phyloP scores from a whole-genome alignment of 2,888 invertebrate genomes.

The Xanthia togata region DNA sequence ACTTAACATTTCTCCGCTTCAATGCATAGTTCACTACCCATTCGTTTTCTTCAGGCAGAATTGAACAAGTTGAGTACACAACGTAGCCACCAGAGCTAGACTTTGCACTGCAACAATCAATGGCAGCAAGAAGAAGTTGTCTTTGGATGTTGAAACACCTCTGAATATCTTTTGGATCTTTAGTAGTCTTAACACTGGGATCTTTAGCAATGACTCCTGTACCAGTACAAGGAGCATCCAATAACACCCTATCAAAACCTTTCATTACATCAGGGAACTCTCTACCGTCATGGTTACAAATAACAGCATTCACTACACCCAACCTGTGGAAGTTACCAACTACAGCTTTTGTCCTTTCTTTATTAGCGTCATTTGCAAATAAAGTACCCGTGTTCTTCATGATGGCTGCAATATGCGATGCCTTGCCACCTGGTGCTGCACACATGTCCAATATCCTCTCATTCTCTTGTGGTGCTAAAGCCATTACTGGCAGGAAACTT shows the following conservation, averaged over 20 bases:
- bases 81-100: constrained; percentile 98
- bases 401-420: constrained; percentile 98
- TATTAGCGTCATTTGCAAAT: constrained; percentile 98
- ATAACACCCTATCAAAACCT: constrained; percentile 98
- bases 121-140: constrained; percentile 97
- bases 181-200: constrained; percentile 97
- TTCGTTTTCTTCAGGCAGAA: constrained; percentile 99
- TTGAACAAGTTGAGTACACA: constrained; percentile 99
- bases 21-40: constrained; percentile 98
- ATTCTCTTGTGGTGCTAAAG: constrained; percentile 98
- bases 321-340: constrained; percentile 99
- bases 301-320: constrained; percentile 98
- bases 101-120: constrained; percentile 98
- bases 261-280: constrained; percentile 95
- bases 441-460: constrained; percentile 99
- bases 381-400: constrained; percentile 99
- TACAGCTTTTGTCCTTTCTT: constrained; percentile 96
- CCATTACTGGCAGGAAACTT: constrained; percentile 99
- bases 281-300: constrained; percentile 97
- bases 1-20: constrained; percentile 97
- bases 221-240: constrained; percentile 99
- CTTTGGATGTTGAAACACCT: constrained; percentile 98
- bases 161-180: constrained; percentile 97
- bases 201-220: constrained; percentile 99
- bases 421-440: constrained; percentile 99